A percentile compares a stretch with the other conserved stretches of the same genome.
Evolutionary conservation across 2,113 vertebrate species (phyloP).

Genomic region (Barnardius zonarius): DNA sequence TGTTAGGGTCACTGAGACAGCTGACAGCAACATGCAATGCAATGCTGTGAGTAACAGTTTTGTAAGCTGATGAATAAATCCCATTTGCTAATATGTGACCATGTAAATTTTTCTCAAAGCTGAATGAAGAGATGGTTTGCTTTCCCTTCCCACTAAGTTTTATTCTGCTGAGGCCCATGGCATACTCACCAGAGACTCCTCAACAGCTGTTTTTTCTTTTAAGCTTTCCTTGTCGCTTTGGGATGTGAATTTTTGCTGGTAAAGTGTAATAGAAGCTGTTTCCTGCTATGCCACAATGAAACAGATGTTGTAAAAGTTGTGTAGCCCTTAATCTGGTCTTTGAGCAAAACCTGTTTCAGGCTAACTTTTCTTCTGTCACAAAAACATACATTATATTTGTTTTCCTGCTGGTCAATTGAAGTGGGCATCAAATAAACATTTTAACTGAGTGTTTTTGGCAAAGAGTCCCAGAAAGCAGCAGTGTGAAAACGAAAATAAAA

Average conservation of each 20-base stretch:
- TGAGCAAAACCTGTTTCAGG: not conserved
- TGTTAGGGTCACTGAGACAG: not conserved
- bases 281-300: conserved; percentile 2
- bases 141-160: conserved; percentile 7
- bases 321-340: conserved; percentile 4
- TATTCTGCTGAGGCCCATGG: not conserved
- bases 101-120: not conserved
- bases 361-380: not conserved
- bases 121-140: conserved; percentile 9
- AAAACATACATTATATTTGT: not conserved
- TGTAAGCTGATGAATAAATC: not conserved
- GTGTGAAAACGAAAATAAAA: not conserved
- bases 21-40: not conserved
- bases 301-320: conserved; percentile 45
- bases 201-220: conserved; percentile 53
- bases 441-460: not conserved
- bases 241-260: conserved; percentile 61
- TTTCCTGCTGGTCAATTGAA: not conserved
- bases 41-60: not conserved
- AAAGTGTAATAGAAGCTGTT: conserved; percentile 52
- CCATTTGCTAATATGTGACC: not conserved
- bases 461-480: not conserved
- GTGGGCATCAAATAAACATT: not conserved
- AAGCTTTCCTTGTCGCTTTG: conserved; percentile 26
- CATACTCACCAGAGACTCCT: not conserved